phyloP scores from a whole-genome alignment of 2,797 vertebrate genomes.

The Sebastes variabilis region DNA sequence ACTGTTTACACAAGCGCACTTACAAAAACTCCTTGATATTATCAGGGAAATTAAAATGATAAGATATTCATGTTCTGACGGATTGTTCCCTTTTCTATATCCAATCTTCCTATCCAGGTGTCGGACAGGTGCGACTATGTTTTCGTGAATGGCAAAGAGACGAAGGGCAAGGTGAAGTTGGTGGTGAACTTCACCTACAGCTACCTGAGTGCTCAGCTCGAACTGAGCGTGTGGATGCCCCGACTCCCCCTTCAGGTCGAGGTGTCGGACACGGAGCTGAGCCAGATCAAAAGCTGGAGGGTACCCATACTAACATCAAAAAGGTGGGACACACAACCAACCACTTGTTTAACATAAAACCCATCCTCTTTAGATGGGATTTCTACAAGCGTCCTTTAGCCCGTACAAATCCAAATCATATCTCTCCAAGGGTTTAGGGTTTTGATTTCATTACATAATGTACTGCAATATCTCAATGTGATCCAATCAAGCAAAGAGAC shows the following conservation, averaged over 20 bases:
- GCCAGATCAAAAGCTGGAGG: slow-evolving; percentile 96
- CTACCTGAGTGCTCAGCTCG: slow-evolving; percentile 89
- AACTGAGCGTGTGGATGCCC: slow-evolving; percentile 92
- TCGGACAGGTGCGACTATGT: slow-evolving; percentile 94
- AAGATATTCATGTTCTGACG: slow-evolving; percentile 1
- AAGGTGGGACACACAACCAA: slow-evolving; percentile 65
- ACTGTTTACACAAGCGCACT: slow-evolving; percentile 33
- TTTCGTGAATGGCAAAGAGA: slow-evolving; percentile 95
- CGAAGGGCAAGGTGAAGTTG: slow-evolving; percentile 88
- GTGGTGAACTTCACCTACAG: slow-evolving; percentile 93
- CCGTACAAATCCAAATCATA: slow-evolving; percentile 41
- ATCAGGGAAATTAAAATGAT: slow-evolving; percentile 38
- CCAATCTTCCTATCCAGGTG: slow-evolving; percentile 81
- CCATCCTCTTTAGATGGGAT: slow-evolving; percentile 6
- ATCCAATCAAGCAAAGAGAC: slow-evolving; percentile 71
- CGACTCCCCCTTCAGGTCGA: slow-evolving; percentile 92
- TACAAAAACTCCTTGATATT: slow-evolving; percentile 17
- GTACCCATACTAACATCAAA: slow-evolving; percentile 88
- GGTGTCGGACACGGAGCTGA: slow-evolving; percentile 92
- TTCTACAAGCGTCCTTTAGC: slow-evolving; percentile 10
- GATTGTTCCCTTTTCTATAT: slow-evolving; percentile 2
- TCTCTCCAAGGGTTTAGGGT: slow-evolving; percentile 43
- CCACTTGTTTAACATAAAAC: background rate
- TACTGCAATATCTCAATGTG: slow-evolving; percentile 43
- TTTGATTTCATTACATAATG: slow-evolving; percentile 61